phyloP scores from a whole-genome alignment of 2,797 vertebrate genomes.

The Artibeus lituratus region DNA sequence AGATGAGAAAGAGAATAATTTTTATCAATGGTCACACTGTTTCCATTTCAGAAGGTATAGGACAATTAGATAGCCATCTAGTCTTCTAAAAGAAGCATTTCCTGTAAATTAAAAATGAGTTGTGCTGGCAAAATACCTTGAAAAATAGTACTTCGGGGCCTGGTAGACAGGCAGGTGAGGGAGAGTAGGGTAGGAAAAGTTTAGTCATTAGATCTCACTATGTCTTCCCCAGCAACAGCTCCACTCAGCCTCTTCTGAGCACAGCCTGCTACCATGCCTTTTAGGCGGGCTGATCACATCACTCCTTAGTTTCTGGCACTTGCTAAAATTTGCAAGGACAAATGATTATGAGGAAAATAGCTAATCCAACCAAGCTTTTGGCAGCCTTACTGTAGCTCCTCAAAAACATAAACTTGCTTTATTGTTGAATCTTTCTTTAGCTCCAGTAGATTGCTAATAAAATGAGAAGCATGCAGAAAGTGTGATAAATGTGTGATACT shows the following conservation, averaged over 20 bases:
- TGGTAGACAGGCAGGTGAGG: background rate
- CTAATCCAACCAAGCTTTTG: background rate
- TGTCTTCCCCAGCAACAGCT: background rate
- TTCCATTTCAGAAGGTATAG: background rate
- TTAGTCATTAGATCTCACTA: background rate
- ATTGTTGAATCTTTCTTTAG: slow-evolving; percentile 24
- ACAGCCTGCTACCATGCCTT: background rate
- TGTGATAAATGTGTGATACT: background rate
- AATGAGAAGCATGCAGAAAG: background rate
- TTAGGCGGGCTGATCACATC: background rate
- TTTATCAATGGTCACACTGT: background rate
- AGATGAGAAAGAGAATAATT: background rate
- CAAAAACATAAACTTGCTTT: background rate
- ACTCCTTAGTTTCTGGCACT: background rate
- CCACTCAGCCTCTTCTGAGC: background rate
- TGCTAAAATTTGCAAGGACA: background rate
- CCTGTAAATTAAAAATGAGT: slow-evolving; percentile 34
- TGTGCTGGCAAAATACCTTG: background rate
- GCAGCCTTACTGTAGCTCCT: background rate
- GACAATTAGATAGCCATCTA: background rate
- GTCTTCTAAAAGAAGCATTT: slow-evolving; percentile 22
- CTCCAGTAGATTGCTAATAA: slow-evolving; percentile 1
- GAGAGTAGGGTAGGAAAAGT: background rate
- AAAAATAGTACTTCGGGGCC: background rate
- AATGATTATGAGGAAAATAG: background rate